Evolutionary conservation across 2,113 vertebrate species (phyloP), one percentile per base, ranked within the genome.

Genomic region (Tylochromis polylepis): DNA sequence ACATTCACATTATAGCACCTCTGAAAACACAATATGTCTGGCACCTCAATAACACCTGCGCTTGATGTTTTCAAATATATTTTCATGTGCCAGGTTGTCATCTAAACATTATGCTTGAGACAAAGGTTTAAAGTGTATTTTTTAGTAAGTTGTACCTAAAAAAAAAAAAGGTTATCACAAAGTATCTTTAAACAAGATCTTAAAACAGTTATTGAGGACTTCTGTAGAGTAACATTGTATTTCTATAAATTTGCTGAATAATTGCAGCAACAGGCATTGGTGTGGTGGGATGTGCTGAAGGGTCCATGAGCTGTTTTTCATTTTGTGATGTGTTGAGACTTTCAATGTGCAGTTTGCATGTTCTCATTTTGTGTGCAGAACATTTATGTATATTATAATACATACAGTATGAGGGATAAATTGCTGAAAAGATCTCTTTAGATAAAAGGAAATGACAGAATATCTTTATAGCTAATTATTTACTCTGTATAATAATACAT

Each of bases 1-100:
- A 80, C 46, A 89, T 80, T 90, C 85, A 75, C 62, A 87, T 82
- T 29, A 75, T 5, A 59, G 29, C 67, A 81, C 80, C 60, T 78
- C 49, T 43, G 46, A 57, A 87, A 85, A 83, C 27, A 59, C n/a
- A 62, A 31, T 34, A 18, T 77, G 82, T 84, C 81, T 90, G 85
- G 29, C 65, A 84, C 34, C 81, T 85, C 18, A 70, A 51, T 53
- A 77, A 72, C 53, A 89, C 34, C 58, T 27, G 8, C 0, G 3
- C n/a, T 80, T 43, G 56, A 58, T 79, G n/a, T 75, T 75, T 85
- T 36, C 10, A 56, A 75, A 55, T 53, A 38, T 59, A 46, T 67
- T 20, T 7, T 46, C 55, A 56, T 27, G 5, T 79, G 16, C 11
- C 79, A 24, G 6, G n/a, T 14, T 38, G 34, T 51, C 24, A 80